phyloP scores from a whole-genome alignment of 1,140 invertebrate species.

The Bombus confusus region DNA sequence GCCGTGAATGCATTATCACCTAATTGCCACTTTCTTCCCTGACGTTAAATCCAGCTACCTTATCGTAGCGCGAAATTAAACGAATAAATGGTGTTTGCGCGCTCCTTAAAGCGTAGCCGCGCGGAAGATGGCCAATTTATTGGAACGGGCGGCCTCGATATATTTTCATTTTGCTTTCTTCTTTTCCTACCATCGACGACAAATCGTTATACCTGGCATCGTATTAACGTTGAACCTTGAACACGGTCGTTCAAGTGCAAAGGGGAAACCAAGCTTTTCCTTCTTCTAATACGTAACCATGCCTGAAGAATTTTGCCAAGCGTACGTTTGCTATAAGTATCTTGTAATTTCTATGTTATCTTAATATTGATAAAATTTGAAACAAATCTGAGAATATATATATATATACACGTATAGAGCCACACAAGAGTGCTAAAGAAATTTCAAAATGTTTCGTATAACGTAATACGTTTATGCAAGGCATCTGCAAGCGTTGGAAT shows the following conservation, averaged over 20 bases:
- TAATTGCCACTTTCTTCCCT: neutral
- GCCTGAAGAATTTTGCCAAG: too few relatives aligned
- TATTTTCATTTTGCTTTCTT: neutral
- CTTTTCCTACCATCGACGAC: neutral
- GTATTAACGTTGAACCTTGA: too few relatives aligned
- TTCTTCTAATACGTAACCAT: neutral
- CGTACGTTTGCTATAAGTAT: too few relatives aligned
- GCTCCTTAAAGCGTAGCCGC: neutral
- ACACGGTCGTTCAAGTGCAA: neutral
- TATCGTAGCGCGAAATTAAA: constrained; percentile 14
- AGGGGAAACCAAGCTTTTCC: neutral
- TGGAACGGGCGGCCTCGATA: neutral
- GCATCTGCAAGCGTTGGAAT: too few relatives aligned
- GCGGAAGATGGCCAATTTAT: neutral
- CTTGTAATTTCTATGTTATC: too few relatives aligned
- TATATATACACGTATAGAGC: too few relatives aligned
- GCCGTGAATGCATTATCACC: constrained; percentile 5
- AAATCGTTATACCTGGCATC: neutral
- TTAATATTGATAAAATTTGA: too few relatives aligned
- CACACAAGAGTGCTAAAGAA: too few relatives aligned
- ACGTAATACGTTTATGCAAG: too few relatives aligned
- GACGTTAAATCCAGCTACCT: neutral
- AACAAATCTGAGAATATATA: too few relatives aligned
- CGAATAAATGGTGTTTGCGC: neutral
- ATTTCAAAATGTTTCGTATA: too few relatives aligned